Base-by-base conservation (phyloP, 2,888 invertebrate species). In the Volucella bombylans region DNA sequence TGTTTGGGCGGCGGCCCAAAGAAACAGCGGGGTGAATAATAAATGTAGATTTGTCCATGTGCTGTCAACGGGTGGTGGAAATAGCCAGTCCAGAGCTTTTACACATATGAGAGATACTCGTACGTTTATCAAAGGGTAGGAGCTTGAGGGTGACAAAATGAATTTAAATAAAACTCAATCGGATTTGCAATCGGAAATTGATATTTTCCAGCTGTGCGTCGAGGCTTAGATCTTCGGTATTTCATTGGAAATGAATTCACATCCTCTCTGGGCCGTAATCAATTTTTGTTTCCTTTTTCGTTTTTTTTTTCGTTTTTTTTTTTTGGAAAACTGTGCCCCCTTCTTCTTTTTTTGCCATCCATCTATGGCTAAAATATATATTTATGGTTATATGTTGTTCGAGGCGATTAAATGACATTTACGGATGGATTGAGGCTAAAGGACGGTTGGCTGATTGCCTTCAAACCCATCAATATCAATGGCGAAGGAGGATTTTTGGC, bases 121-220 rank as follows among this genome's bases (percentile, higher is more conserved):
- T 18, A 57, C 38, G 47, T n/a, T 57, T 69, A 69, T 69, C 57
- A 69, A 69, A 65, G 49, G 45, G 31, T 52, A 14, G 41, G 43
- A 11, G 61, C 54, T 62, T 59, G 41, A 39, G 65, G 38, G 65
- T 81, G 78, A 47, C 61, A 79, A 77, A 78, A 77, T 73, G 74
- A 85, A 73, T 85, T 81, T 81, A 81, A 85, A 87, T 82, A 69
- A 68, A 80, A 86, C 81, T 68, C 81, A 86, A 80, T 80, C 82
- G 73, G 61, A 79, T 61, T 82, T 64, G 79, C 86, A 87, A 86
- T 87, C 74, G 71, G 65, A 86, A 85, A 76, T 80, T 86, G 80
- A 76, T 79, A 80, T 87, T 87, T 87, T 82, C 86, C 73, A 76
- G 81, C 73, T 86, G 78, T 71, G 79, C 18, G 39, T 64, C 54